Evolutionary conservation across 1,140 invertebrate genomes (phyloP).

Genomic region (Apis dorsata): DNA sequence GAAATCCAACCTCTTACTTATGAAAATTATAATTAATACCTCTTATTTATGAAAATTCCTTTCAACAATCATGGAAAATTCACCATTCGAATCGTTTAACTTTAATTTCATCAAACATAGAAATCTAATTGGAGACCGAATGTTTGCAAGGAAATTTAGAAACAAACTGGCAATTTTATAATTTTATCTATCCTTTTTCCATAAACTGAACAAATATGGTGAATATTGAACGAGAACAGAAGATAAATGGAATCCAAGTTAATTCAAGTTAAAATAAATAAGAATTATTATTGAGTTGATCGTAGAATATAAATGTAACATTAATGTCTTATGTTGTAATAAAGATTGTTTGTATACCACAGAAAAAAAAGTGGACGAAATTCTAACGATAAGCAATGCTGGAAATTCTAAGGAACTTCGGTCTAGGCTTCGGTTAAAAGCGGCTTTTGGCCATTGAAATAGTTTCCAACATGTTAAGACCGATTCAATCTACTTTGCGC

Average conservation of each 20-base stretch:
- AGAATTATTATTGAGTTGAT: background rate
- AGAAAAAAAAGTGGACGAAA: background rate
- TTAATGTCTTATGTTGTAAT: background rate
- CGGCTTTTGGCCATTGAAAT: slow-evolving; percentile 1
- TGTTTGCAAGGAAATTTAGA: background rate
- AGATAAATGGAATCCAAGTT: background rate
- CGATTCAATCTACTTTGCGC: background rate
- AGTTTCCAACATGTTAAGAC: background rate
- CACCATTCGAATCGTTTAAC: too few relatives aligned
- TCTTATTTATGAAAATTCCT: too few relatives aligned
- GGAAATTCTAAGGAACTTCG: background rate
- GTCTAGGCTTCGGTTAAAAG: background rate
- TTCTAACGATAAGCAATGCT: background rate
- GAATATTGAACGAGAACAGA: background rate
- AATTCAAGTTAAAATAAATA: background rate
- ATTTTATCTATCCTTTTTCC: background rate
- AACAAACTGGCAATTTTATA: too few relatives aligned
- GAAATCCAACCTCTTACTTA: too few relatives aligned
- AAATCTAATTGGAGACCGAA: background rate
- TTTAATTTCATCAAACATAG: background rate
- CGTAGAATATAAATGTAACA: background rate
- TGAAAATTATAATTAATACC: too few relatives aligned
- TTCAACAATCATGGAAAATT: background rate
- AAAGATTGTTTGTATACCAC: background rate
- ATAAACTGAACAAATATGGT: background rate